Evolutionary conservation across 2,113 vertebrate genomes (phyloP).

Genomic region (Aspidoscelis tigris): DNA sequence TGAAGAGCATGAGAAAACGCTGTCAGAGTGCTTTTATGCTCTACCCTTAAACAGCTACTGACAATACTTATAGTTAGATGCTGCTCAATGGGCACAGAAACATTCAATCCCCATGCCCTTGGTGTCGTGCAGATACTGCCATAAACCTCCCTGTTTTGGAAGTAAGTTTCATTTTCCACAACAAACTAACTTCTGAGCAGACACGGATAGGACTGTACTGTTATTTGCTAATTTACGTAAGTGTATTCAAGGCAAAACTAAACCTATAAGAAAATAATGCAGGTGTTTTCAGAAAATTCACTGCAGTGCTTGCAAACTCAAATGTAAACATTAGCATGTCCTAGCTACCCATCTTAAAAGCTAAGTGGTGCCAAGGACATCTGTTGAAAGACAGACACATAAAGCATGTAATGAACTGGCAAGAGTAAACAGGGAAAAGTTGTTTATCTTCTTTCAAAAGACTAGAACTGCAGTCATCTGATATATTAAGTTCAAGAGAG

Average conservation of each 20-base stretch:
- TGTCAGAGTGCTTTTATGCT: too few relatives aligned
- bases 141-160: too few relatives aligned
- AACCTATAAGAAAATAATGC: neutral
- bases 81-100: too few relatives aligned
- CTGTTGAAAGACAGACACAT: conserved; percentile 8
- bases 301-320: neutral
- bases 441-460: neutral
- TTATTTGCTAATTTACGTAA: neutral
- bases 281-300: neutral
- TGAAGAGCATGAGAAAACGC: too few relatives aligned
- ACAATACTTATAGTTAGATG: too few relatives aligned
- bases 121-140: too few relatives aligned
- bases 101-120: too few relatives aligned
- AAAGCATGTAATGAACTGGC: conserved; percentile 18
- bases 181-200: too few relatives aligned
- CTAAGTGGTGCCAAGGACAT: neutral
- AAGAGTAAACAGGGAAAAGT: conserved; percentile 14
- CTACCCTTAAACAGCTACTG: too few relatives aligned
- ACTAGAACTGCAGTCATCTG: neutral
- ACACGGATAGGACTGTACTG: neutral
- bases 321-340: conserved; percentile 1
- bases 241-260: neutral
- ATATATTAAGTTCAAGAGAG: conserved; percentile 5
- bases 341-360: neutral
- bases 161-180: too few relatives aligned